Evolutionary conservation across 2,113 vertebrate species (phyloP), one percentile per base, ranked within the genome.

Genomic region (Motacilla alba): DNA sequence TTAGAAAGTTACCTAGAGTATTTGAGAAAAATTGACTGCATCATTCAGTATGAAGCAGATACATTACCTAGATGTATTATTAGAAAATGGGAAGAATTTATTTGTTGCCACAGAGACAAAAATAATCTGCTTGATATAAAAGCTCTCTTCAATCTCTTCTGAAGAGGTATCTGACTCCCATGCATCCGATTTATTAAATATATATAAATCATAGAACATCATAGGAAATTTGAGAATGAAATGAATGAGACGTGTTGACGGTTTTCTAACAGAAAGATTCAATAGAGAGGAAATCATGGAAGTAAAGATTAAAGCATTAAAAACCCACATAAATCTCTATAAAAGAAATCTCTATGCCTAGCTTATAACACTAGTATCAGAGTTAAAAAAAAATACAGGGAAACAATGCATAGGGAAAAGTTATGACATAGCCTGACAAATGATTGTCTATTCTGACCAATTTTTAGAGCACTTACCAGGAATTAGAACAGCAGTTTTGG

Each of bases 1-100:
- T 24, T 95, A 76, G 78, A 96, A 93, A 73, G 50, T 96, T 98
- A 97, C 94, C 95, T 94, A 86, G 79, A 92, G 78, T 78, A 92
- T 96, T 92, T 94, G 69, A 95, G 55, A 81, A 90, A 97, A 94
- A 96, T 44, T 88, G 89, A 92, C 62, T 92, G 53, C 67, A 79
- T 93, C 88, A 53, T 89, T 97, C 96, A 63, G 15, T 84, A 55
- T 55, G 79, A 96, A 96, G 12, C 39, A 76, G 77, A 79, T 75
- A 86, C 8, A 84, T 93, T 95, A 93, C 47, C 63, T 95, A 88
- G 85, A 91, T 66, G 35, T 79, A 83, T 86, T 94, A 95, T 90
- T 52, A 92, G 70, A 95, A 94, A 97, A 96, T 70, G 19, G 55
- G 81, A 89, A 68, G 74, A 68, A 87, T 89, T 76, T 92, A 78